A percentile compares a stretch with the other conserved stretches of the same genome.
phyloP scores from a whole-genome alignment of 2,113 vertebrate genomes.

The Phrynosoma platyrhinos region DNA sequence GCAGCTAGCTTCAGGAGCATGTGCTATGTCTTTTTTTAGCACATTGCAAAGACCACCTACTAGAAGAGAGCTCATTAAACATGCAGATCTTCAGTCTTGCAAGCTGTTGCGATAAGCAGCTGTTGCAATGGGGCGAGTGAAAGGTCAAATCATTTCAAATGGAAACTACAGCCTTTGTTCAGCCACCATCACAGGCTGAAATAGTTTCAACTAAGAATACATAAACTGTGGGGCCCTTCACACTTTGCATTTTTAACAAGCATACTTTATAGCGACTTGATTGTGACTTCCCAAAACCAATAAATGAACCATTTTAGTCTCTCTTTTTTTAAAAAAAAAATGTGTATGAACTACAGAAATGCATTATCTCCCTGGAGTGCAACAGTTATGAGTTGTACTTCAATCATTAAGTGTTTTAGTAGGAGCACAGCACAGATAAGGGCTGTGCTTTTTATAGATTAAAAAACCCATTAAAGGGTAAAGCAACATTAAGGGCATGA shows the following conservation, averaged over 20 bases:
- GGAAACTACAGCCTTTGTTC: slow-evolving; percentile 55
- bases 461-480: too few species aligned
- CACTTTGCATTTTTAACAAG: background rate
- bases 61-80: slow-evolving; percentile 72
- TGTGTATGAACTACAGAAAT: background rate
- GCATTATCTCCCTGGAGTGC: background rate
- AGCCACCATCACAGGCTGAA: slow-evolving; percentile 44
- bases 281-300: background rate
- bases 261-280: background rate
- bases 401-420: background rate
- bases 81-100: slow-evolving; percentile 69
- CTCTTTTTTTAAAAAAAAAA: background rate
- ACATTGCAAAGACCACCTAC: slow-evolving; percentile 66
- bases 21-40: slow-evolving; percentile 27
- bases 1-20: slow-evolving; percentile 9
- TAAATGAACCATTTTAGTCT: background rate
- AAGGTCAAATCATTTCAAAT: slow-evolving; percentile 74
- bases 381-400: too few species aligned
- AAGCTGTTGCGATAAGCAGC: slow-evolving; percentile 83
- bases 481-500: background rate
- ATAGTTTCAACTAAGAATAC: slow-evolving; percentile 34
- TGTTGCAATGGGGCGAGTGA: slow-evolving; percentile 74
- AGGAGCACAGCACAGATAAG: background rate
- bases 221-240: background rate
- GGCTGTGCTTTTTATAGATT: background rate